A percentile compares a stretch with the other conserved stretches of the same genome.
Conservation (phyloP, 2,888 invertebrate genomes). For the Thereva unica region DNA sequence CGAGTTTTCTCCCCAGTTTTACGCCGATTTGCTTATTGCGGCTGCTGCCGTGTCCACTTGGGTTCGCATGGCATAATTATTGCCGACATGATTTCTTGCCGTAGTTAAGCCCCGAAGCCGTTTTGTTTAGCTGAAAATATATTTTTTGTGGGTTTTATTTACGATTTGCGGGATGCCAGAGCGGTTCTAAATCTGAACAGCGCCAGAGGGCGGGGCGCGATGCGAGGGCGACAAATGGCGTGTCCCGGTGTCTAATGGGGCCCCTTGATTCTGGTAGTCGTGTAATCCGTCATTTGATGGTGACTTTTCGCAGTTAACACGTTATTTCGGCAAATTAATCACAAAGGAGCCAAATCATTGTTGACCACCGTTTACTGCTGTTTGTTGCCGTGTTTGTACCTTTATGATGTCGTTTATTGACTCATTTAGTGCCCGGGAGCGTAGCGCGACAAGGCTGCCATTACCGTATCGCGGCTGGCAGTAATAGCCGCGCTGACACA, state of each 20-base stretch:
- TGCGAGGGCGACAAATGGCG: not conserved
- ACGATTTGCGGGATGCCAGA: not conserved
- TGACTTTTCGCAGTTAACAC: slow-evolving; percentile 38
- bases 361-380: not conserved
- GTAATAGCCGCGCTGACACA: no score
- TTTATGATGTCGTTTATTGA: no score
- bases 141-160: slow-evolving; percentile 11
- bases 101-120: slow-evolving; percentile 33
- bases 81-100: slow-evolving; percentile 31
- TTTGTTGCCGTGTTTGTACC: no score
- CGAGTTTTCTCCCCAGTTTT: slow-evolving; percentile 30
- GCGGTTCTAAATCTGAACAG: not conserved
- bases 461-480: no score
- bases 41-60: not conserved
- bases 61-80: slow-evolving; percentile 23
- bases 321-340: slow-evolving; percentile 39
- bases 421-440: no score
- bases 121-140: slow-evolving; percentile 36
- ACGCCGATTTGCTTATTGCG: slow-evolving; percentile 20
- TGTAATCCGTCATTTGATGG: slow-evolving; percentile 41
- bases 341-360: slow-evolving; percentile 11
- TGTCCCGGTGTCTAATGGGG: slow-evolving; percentile 11
- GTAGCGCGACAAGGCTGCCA: no score
- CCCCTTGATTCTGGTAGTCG: slow-evolving; percentile 25
- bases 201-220: not conserved